Base-by-base conservation (phyloP, 2,113 vertebrate genomes). In the Mohoua ochrocephala region DNA sequence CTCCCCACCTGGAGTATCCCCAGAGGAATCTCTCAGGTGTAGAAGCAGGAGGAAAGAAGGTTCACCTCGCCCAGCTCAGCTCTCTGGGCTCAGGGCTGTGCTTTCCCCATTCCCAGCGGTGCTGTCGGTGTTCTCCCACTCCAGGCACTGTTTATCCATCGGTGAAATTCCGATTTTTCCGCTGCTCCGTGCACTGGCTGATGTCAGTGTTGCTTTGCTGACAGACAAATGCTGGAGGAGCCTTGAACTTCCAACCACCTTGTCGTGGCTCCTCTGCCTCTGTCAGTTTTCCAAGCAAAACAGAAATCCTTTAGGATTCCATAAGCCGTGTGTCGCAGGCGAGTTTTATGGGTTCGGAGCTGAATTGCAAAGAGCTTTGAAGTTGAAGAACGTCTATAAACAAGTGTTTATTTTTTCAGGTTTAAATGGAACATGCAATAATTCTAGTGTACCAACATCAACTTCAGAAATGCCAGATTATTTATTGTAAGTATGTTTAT, bases 391-490 rank as follows among this genome's bases (percentile, higher is more conserved):
- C 97, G 6, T 21, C 85, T 91, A 0, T 77, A 80, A 90, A 45
- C 47, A 19, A 50, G 35, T 27, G 12, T 54, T 84, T 87, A 3
- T 71, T 63, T 81, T 90, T 81, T 82, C 94, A 98, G 98, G 98
- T 95, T 92, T 98, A 77, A 99, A 99, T 33, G 99, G 99, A 91
- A 97, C 98, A 92, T 99, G 98, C 98, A 98, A 98, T 97, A 98
- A 97, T 87, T 98, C 98, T 96, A 98, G 97, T 90, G 97, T 98
- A 97, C 98, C 98, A 96, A 98, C 98, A 2, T 98, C 99, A 26
- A 98, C 99, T 60, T 98, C 99, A 30, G 99, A 99, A 95, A 98
- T 97, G 56, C 98, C 99, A 21, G 99, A 99, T 97, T 99, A 99
- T 98, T 98, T 99, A 98, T 97, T 98, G 99, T 99, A 97, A 99